Percentiles rank a stretch among this genome's conserved stretches.
Evolutionary conservation across 1,140 invertebrate genomes (phyloP).

Genomic region (Steinernema khuongi): DNA sequence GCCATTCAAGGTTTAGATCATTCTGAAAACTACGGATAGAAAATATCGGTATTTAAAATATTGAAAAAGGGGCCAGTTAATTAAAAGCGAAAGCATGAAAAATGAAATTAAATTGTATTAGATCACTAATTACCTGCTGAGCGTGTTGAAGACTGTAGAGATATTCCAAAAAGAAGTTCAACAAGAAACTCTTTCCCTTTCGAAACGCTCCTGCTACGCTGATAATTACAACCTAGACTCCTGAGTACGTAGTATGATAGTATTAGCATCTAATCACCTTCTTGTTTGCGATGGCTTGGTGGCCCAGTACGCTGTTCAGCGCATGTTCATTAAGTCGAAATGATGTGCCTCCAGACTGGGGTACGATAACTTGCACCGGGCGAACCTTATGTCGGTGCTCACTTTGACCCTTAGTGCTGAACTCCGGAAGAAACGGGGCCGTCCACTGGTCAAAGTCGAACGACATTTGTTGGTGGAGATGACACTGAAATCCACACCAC

Average conservation of each 20-base stretch:
- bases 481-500: constrained; percentile 9
- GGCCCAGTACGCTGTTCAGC: constrained; percentile 32
- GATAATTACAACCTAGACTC: constrained; percentile 73
- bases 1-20: constrained; percentile 49
- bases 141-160: constrained; percentile 51
- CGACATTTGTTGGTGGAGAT: neutral
- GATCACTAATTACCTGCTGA: constrained; percentile 32
- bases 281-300: constrained; percentile 38
- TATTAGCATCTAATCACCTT: constrained; percentile 25
- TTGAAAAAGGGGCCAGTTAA: too few species aligned
- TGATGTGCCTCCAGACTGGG: constrained; percentile 27
- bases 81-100: too few species aligned
- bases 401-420: constrained; percentile 30
- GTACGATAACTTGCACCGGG: constrained; percentile 32
- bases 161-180: constrained; percentile 87
- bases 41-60: too few species aligned
- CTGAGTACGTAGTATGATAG: neutral
- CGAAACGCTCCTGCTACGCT: constrained; percentile 91
- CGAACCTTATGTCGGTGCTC: constrained; percentile 38
- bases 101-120: constrained; percentile 15
- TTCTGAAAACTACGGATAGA: too few species aligned
- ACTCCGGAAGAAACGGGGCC: constrained; percentile 37
- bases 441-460: constrained; percentile 37
- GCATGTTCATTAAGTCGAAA: constrained; percentile 36
- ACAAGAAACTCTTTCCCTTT: constrained; percentile 87